Evolutionary conservation across 2,888 invertebrate species (phyloP).

Genomic region (Epistrophella euchroma): DNA sequence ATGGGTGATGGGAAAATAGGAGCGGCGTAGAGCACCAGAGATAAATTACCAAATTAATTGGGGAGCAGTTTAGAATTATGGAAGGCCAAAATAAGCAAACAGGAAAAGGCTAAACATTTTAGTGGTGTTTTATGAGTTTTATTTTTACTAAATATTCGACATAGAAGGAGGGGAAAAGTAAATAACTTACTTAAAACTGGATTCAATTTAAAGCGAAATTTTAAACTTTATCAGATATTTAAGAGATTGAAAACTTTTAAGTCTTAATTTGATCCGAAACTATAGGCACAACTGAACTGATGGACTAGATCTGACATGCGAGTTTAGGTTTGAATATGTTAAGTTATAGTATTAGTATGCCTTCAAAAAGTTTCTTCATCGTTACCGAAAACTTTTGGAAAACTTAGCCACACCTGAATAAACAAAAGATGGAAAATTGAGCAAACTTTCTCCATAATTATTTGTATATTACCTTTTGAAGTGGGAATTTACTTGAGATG

Average conservation of each 20-base stretch:
- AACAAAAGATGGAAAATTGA: neutral
- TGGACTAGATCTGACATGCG: no score
- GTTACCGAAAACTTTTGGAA: neutral
- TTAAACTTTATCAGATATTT: neutral
- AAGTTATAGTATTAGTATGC: neutral
- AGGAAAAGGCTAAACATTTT: slow-evolving; percentile 42
- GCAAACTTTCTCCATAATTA: neutral
- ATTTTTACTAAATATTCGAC: neutral
- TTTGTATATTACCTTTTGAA: neutral
- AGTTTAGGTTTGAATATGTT: no score
- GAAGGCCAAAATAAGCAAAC: slow-evolving; percentile 28
- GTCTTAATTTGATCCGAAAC: neutral
- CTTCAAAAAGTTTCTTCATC: neutral
- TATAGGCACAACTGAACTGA: no score
- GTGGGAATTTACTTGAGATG: no score
- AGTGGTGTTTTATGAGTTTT: slow-evolving; percentile 3
- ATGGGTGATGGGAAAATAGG: slow-evolving; percentile 20
- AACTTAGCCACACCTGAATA: no score
- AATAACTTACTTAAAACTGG: neutral
- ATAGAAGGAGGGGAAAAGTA: neutral
- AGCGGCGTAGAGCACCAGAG: slow-evolving; percentile 16
- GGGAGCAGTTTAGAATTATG: slow-evolving; percentile 48
- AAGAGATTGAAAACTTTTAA: neutral
- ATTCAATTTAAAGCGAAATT: neutral
- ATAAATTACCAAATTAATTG: slow-evolving; percentile 67